phyloP scores from a whole-genome alignment of 2,113 vertebrate genomes.

The Tragelaphus imberbis region DNA sequence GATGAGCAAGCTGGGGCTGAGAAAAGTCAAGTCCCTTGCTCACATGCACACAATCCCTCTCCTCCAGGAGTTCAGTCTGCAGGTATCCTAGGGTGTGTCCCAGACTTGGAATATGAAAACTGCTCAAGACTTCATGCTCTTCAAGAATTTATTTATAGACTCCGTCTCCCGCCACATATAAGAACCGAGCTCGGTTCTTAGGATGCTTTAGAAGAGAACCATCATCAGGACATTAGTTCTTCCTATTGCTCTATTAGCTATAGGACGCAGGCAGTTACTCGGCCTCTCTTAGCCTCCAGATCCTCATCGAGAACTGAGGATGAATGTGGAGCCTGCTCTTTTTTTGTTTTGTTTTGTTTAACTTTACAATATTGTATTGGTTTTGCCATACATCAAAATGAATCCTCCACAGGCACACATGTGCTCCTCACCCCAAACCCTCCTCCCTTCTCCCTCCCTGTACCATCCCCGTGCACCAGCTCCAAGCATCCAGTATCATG shows the following conservation, averaged over 20 bases:
- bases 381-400: no score
- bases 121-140: not conserved
- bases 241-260: not conserved
- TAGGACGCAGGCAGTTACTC: fast-evolving
- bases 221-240: not conserved
- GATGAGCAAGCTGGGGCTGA: not conserved
- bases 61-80: not conserved
- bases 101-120: not conserved
- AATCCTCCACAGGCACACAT: no score
- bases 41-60: not conserved
- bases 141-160: not conserved
- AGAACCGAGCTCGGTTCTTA: not conserved
- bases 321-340: not conserved
- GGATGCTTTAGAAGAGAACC: not conserved
- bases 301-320: not conserved
- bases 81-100: not conserved
- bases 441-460: no score
- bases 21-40: not conserved
- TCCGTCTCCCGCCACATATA: not conserved
- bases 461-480: no score
- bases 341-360: no score
- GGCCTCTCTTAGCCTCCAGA: not conserved
- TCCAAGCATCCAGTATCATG: no score
- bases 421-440: no score
- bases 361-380: no score